A percentile compares a stretch with the other conserved stretches of the same genome.
Evolutionary conservation across 2,888 invertebrate genomes (phyloP).

Genomic region (Zootermopsis nevadensis): DNA sequence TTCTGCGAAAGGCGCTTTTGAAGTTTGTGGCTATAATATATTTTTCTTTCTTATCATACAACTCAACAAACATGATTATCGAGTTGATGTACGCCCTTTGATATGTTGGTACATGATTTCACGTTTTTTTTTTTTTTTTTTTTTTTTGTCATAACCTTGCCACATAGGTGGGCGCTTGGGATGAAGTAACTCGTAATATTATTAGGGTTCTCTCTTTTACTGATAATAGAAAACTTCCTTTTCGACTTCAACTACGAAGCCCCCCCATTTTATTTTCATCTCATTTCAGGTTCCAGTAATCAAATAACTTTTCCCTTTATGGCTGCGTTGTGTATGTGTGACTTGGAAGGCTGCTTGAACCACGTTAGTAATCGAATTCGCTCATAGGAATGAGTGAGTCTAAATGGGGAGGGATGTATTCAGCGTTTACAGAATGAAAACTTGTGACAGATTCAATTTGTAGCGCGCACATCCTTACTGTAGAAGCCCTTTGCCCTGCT

Average conservation of each 20-base stretch:
- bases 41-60: background rate
- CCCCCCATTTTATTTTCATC: conserved; percentile 10
- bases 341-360: background rate
- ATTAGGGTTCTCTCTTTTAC: conserved; percentile 2
- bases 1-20: background rate
- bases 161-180: background rate
- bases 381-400: background rate
- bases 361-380: background rate
- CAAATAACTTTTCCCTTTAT: conserved; percentile 13
- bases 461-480: background rate
- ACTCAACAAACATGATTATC: background rate
- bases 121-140: background rate
- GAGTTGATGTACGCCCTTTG: background rate
- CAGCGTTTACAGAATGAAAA: conserved; percentile 16
- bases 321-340: conserved; percentile 1
- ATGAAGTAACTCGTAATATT: background rate
- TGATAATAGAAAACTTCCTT: conserved; percentile 13
- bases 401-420: background rate
- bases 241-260: background rate
- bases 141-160: too few relatives aligned
- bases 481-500: background rate
- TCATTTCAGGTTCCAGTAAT: conserved; percentile 6
- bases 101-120: background rate
- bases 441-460: background rate
- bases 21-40: background rate